Conservation (phyloP, 37 sponge, comb jelly and placozoan species). For the Agelas oroides region DNA sequence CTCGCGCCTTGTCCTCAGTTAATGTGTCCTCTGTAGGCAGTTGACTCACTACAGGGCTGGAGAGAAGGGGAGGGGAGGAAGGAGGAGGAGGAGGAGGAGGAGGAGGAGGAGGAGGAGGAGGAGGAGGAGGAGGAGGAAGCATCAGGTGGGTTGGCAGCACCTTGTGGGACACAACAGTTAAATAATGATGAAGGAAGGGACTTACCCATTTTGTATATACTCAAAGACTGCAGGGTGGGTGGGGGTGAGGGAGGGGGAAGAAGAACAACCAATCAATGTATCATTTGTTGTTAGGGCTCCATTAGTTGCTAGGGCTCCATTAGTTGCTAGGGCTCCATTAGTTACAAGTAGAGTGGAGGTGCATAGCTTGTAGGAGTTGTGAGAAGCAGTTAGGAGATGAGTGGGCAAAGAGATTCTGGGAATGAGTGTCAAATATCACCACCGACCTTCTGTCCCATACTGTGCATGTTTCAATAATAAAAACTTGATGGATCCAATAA, state of each 20-base stretch:
- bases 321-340: too few relatives aligned
- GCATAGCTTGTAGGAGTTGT: too few relatives aligned
- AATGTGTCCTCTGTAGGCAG: constrained; percentile 47
- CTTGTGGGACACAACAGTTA: background rate
- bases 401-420: too few relatives aligned
- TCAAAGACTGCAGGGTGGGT: constrained; percentile 76
- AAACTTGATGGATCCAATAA: too few relatives aligned
- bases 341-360: too few relatives aligned
- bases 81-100: background rate
- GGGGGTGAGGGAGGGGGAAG: background rate
- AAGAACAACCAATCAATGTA: too few relatives aligned
- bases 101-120: background rate
- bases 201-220: constrained; percentile 81
- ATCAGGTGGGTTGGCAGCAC: background rate
- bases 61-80: background rate
- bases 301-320: too few relatives aligned
- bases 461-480: too few relatives aligned
- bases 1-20: constrained; percentile 70
- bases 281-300: too few relatives aligned
- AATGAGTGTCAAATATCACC: too few relatives aligned
- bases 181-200: background rate
- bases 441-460: too few relatives aligned
- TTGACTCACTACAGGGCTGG: constrained; percentile 57
- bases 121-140: background rate
- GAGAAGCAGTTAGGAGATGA: too few relatives aligned